phyloP scores from a whole-genome alignment of 2,888 invertebrate species.

The Macrosiphum euphorbiae region DNA sequence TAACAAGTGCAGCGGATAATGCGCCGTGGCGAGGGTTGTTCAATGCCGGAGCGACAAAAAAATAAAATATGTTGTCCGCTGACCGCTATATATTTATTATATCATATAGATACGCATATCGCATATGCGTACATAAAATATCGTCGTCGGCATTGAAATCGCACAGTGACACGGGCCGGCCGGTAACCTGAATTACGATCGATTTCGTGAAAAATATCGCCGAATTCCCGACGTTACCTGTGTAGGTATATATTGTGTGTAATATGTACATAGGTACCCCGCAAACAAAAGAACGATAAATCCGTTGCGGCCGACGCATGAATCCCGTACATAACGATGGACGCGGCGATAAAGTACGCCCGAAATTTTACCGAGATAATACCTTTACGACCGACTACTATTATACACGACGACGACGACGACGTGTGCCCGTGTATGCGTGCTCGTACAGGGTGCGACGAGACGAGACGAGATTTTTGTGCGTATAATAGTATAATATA shows the following conservation, averaged over 20 bases:
- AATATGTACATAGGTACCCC: background rate
- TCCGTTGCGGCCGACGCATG: constrained; percentile 44
- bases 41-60: background rate
- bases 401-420: constrained; percentile 3
- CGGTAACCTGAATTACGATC: constrained; percentile 57
- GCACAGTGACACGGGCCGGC: constrained; percentile 27
- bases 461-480: constrained; percentile 43
- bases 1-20: background rate
- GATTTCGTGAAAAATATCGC: constrained; percentile 60
- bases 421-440: background rate
- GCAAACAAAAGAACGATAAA: constrained; percentile 62
- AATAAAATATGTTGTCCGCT: background rate
- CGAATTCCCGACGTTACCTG: constrained; percentile 53
- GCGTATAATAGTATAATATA: background rate
- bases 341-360: constrained; percentile 52
- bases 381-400: background rate
- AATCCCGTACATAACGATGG: constrained; percentile 46
- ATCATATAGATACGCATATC: background rate
- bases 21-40: background rate
- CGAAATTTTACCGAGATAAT: constrained; percentile 42
- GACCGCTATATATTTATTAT: background rate
- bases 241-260: background rate
- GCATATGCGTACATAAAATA: background rate
- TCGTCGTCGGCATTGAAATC: constrained; percentile 41
- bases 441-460: constrained; percentile 42